A percentile compares a stretch with the other conserved stretches of the same genome.
Conservation (phyloP, 2,888 invertebrate genomes). For the Galeruca laticollis region DNA sequence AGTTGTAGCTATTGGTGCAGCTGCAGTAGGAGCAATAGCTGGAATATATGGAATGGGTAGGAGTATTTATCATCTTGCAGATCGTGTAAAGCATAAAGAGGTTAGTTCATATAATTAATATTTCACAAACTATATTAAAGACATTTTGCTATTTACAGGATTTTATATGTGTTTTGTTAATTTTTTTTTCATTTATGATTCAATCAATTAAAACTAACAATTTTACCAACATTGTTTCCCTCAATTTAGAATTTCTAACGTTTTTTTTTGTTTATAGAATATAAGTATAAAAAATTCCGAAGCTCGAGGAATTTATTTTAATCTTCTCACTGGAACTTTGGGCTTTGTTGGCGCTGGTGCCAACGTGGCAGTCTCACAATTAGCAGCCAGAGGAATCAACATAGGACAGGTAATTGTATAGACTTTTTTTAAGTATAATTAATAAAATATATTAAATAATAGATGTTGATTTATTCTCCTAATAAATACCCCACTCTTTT, state of each 20-base stretch:
- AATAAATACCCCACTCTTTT: no score
- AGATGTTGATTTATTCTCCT: no score
- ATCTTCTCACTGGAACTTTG: slow-evolving; percentile 71
- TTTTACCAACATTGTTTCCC: no score
- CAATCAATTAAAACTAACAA: no score
- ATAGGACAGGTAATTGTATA: slow-evolving; percentile 53
- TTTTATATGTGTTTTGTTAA: no score
- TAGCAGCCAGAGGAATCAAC: slow-evolving; percentile 65
- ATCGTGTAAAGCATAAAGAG: slow-evolving; percentile 62
- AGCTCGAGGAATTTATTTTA: slow-evolving; percentile 73
- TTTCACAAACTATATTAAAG: not conserved
- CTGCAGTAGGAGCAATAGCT: slow-evolving; percentile 44
- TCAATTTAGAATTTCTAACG: no score
- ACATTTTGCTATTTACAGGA: no score
- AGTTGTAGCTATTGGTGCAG: slow-evolving; percentile 35
- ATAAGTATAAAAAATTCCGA: slow-evolving; percentile 69
- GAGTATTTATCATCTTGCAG: slow-evolving; percentile 58
- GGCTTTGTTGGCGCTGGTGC: slow-evolving; percentile 72
- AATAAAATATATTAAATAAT: no score
- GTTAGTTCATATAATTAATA: slow-evolving; percentile 57
- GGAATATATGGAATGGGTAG: slow-evolving; percentile 69
- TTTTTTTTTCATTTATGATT: no score
- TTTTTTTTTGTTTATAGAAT: slow-evolving; percentile 43
- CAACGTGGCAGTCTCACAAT: slow-evolving; percentile 65
- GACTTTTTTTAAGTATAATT: not conserved